A percentile compares a stretch with the other conserved stretches of the same genome.
Evolutionary conservation across 2,888 invertebrate genomes (phyloP).

Genomic region (Torymus aiolomorphi): DNA sequence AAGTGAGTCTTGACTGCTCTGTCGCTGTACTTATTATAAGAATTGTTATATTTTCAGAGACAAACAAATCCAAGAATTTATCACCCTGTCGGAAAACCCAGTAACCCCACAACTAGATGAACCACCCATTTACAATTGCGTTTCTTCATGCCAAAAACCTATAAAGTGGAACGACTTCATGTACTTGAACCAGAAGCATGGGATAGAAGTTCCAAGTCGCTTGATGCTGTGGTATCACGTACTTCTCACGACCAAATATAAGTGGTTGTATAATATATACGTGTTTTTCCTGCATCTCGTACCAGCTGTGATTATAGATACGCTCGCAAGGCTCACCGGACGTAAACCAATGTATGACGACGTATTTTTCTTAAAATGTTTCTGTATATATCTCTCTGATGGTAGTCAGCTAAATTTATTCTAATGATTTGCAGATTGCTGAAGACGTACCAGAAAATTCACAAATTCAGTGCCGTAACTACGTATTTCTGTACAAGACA

Average conservation of each 20-base stretch:
- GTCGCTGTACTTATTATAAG: too few species aligned
- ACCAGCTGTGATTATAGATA: slow-evolving; percentile 80
- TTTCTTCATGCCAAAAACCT: slow-evolving; percentile 89
- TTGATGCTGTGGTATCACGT: slow-evolving; percentile 82
- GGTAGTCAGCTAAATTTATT: too few species aligned
- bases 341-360: slow-evolving; percentile 80
- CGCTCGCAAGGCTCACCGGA: slow-evolving; percentile 76
- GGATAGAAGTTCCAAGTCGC: slow-evolving; percentile 77
- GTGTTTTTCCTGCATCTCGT: slow-evolving; percentile 79
- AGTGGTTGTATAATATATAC: slow-evolving; percentile 78
- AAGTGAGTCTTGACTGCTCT: slow-evolving; percentile 45
- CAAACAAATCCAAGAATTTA: slow-evolving; percentile 28
- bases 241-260: slow-evolving; percentile 79
- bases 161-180: slow-evolving; percentile 85
- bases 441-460: slow-evolving; percentile 84
- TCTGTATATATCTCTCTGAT: too few species aligned
- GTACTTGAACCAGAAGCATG: slow-evolving; percentile 77
- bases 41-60: slow-evolving; percentile 38
- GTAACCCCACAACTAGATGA: slow-evolving; percentile 63
- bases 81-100: not conserved
- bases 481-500: slow-evolving; percentile 87
- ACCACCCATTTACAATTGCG: slow-evolving; percentile 88
- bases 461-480: slow-evolving; percentile 83
- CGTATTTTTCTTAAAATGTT: not conserved
- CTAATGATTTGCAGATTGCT: slow-evolving; percentile 79